Conservation (phyloP, 2,797 vertebrate species). For the Microcaecilia unicolor region DNA sequence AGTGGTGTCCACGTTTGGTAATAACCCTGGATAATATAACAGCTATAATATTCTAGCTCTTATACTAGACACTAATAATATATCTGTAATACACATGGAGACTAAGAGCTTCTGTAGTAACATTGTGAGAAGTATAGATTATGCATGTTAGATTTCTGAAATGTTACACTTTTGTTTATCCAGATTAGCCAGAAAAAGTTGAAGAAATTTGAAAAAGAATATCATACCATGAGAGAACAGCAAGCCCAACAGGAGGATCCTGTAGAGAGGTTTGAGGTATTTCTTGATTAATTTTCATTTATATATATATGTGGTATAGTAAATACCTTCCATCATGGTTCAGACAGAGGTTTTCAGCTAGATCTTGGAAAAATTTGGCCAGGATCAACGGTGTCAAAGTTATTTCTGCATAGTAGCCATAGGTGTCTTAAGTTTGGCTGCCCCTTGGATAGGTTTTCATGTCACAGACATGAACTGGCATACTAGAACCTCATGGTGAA, state of each 20-base stretch:
- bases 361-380: no score
- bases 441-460: no score
- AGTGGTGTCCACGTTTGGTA: not conserved
- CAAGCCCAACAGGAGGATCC: slow-evolving; percentile 96
- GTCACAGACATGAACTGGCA: no score
- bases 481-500: no score
- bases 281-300: no score
- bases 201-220: slow-evolving; percentile 96
- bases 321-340: no score
- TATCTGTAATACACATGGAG: not conserved
- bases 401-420: no score
- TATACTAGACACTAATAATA: not conserved
- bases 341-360: no score
- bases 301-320: no score
- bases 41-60: not conserved
- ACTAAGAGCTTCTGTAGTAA: slow-evolving; percentile 1
- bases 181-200: slow-evolving; percentile 96
- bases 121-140: slow-evolving; percentile 2
- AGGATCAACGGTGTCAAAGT: no score
- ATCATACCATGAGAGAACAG: slow-evolving; percentile 89
- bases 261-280: slow-evolving; percentile 91
- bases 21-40: not conserved
- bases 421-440: no score
- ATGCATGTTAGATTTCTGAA: not conserved
- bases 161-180: slow-evolving; percentile 22